phyloP scores from a whole-genome alignment of 2,113 vertebrate species.

The Rhegmatorhina hoffmannsi region DNA sequence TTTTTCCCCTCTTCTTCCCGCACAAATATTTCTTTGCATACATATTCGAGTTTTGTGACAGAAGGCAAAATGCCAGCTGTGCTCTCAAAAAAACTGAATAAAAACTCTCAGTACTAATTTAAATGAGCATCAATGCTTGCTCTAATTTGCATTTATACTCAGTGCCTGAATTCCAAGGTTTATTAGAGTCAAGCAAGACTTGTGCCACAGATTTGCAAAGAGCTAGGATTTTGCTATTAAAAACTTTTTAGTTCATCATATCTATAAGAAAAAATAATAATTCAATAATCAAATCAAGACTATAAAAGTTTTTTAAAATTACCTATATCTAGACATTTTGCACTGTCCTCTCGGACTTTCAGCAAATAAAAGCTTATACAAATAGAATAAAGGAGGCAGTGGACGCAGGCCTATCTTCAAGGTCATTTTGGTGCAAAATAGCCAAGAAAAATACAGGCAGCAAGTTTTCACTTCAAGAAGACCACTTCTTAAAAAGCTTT shows the following conservation, averaged over 20 bases:
- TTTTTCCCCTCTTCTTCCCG: neutral
- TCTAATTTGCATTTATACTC: neutral
- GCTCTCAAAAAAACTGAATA: neutral
- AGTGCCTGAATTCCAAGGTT: neutral
- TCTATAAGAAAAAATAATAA: neutral
- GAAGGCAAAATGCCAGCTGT: neutral
- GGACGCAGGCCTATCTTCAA: neutral
- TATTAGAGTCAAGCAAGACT: neutral
- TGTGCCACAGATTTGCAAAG: neutral
- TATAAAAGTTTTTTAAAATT: neutral
- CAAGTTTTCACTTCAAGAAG: neutral
- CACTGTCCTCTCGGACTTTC: neutral
- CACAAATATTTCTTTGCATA: neutral
- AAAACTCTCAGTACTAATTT: neutral
- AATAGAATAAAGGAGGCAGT: neutral
- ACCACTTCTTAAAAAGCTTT: neutral
- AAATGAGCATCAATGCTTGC: neutral
- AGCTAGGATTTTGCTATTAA: neutral
- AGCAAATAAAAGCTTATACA: conserved; percentile 8
- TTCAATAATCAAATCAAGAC: neutral
- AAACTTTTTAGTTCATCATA: neutral
- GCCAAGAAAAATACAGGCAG: neutral
- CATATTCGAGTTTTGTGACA: neutral
- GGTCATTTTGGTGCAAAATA: neutral
- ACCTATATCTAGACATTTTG: neutral